phyloP scores from a whole-genome alignment of 2,888 invertebrate genomes.

The Sinotaia quadrata region DNA sequence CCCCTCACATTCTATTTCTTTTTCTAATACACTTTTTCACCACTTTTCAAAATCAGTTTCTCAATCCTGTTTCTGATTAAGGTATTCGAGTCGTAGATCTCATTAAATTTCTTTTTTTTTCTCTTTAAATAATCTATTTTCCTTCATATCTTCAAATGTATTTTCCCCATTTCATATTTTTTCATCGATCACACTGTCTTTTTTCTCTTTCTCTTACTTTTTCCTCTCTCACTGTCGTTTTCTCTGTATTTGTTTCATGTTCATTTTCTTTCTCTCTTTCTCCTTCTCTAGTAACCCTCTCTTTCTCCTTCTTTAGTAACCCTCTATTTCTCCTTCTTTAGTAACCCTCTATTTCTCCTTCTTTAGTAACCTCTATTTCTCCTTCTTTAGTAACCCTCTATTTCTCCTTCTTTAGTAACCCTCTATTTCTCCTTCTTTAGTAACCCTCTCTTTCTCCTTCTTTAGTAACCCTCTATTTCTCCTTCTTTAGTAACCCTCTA shows the following conservation, averaged over 20 bases:
- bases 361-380: not conserved
- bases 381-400: not conserved
- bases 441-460: not conserved
- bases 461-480: no score
- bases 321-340: not conserved
- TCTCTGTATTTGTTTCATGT: not conserved
- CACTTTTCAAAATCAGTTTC: no score
- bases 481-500: no score
- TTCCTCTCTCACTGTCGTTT: not conserved
- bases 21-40: no score
- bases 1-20: no score
- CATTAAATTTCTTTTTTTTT: slow-evolving; percentile 2
- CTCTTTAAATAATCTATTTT: no score
- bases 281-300: not conserved
- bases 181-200: not conserved
- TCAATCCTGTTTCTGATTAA: no score
- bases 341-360: not conserved
- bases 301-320: slow-evolving; percentile 2
- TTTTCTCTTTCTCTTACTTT: not conserved
- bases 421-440: slow-evolving; percentile 1
- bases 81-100: no score
- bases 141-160: no score
- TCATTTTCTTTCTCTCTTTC: not conserved
- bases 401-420: slow-evolving; percentile 1
- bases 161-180: not conserved